Base-by-base conservation (phyloP, 2,797 vertebrate species). In the Clarias laeviceps region DNA sequence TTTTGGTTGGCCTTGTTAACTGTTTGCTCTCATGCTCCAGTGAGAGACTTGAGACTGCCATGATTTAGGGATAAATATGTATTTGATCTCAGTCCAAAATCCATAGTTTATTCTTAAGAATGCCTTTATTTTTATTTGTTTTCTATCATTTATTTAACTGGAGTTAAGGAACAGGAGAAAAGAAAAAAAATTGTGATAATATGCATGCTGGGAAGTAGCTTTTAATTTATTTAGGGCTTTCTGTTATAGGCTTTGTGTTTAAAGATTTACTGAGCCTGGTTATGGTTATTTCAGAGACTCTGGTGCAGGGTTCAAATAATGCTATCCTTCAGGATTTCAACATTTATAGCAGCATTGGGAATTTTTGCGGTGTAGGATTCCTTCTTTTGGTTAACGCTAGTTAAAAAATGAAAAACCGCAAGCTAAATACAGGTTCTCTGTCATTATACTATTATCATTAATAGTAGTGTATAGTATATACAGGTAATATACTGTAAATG, bases 41-140 rank as follows among this genome's bases (percentile, higher is more conserved):
- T 32, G n/a, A 50, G 18, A 81, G 79, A 66, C 79, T 80, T 40
- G 40, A 80, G 18, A 29, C 79, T 80, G n/a, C n/a, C 79, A 66
- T 66, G 9, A 81, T 81, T 66, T 66, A 54, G 7, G 17, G 45
- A 81, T 81, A 66, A 81, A 81, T 66, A 81, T 66, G 40, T 32
- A 54, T 66, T 81, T 81, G 11, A 65, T 66, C 62, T 32, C 17
- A 24, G 62, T 54, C 62, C 79, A 81, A 66, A 45, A 65, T 22
- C 15, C 24, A 20, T 50, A 50, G 29, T 81, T 50, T 54, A 66
- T 66, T 22, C 22, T 7, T 81, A 29, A 22, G 27, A 66, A 29
- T 80, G 12, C 4, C 27, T 8, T 76, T 57, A 77, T 77, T 77
- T 77, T 2, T 54, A 54, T 74, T 29, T 74, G 27, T 80, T 80